phyloP scores from a whole-genome alignment of 2,888 invertebrate species.

The Venustoraphidia nigricollis region DNA sequence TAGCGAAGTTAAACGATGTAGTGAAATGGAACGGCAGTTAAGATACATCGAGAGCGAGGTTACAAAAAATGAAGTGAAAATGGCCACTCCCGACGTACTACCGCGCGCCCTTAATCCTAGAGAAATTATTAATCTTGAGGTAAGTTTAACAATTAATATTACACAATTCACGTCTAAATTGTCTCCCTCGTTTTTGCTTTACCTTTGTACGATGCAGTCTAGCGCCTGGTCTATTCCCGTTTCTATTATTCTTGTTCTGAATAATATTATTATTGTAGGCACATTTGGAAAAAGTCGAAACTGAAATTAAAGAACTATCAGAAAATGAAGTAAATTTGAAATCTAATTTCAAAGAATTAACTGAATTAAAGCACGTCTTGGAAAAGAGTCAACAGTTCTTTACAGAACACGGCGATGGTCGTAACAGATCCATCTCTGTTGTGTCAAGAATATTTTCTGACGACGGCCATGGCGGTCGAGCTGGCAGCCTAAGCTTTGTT shows the following conservation, averaged over 20 bases:
- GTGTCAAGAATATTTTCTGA: constrained; percentile 31
- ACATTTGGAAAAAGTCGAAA: constrained; percentile 89
- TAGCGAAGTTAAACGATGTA: constrained; percentile 39
- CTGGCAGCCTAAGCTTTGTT: constrained; percentile 58
- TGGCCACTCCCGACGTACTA: constrained; percentile 36
- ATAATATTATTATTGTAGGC: constrained; percentile 33
- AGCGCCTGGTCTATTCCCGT: no score
- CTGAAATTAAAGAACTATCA: constrained; percentile 84
- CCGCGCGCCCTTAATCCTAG: constrained; percentile 42
- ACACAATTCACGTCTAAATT: no score
- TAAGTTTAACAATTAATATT: neutral
- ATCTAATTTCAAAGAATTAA: constrained; percentile 79
- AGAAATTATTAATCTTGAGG: constrained; percentile 32
- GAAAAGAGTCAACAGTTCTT: constrained; percentile 87
- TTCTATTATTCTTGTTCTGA: no score
- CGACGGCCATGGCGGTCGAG: constrained; percentile 21
- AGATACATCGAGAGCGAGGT: constrained; percentile 39
- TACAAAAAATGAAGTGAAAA: constrained; percentile 35
- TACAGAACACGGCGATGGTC: constrained; percentile 58
- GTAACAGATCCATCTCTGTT: constrained; percentile 43
- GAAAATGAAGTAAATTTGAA: constrained; percentile 85
- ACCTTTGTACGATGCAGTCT: no score
- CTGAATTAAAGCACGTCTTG: constrained; percentile 79
- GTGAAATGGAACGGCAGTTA: constrained; percentile 40
- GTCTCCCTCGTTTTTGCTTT: no score